phyloP scores from a whole-genome alignment of 2,113 vertebrate species.

The Bos taurus region ARS-UCD2.0 NC_037328.1:96059501-96060000 shows the following conservation, averaged over 20 bases:
- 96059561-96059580: neutral
- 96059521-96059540: neutral
- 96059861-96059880: neutral
- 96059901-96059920: neutral
- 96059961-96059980: neutral
- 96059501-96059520: neutral
- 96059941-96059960: neutral
- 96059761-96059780: neutral
- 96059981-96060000: neutral
- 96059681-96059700: neutral
- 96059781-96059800: constrained; percentile 9
- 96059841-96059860: constrained; percentile 44
- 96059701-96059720: neutral
- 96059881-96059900: neutral
- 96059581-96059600: neutral
- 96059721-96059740: neutral
- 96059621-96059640: neutral
- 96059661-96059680: neutral
- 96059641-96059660: neutral
- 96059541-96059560: neutral
- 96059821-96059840: constrained; percentile 8
- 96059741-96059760: neutral
- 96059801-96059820: constrained; percentile 47
- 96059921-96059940: neutral
- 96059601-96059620: neutral